phyloP scores from a whole-genome alignment of 2,888 invertebrate species.

The Sclerodermus sp. region DNA sequence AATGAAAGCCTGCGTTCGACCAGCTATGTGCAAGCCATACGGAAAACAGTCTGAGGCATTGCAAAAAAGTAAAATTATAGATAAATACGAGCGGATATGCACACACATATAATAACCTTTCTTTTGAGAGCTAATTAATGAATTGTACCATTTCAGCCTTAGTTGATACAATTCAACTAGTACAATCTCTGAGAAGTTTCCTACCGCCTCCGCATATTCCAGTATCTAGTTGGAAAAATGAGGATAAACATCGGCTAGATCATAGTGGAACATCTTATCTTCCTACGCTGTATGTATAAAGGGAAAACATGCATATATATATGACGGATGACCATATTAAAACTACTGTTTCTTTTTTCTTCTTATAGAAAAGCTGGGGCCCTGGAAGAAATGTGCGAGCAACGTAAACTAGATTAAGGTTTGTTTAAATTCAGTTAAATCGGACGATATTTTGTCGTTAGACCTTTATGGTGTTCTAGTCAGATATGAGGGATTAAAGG shows the following conservation, averaged over 20 bases:
- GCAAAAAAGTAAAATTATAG: conserved; percentile 71
- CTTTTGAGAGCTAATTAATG: conserved; percentile 4
- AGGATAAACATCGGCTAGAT: conserved; percentile 70
- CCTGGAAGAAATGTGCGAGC: conserved; percentile 51
- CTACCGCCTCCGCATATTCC: conserved; percentile 86
- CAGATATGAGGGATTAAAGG: conserved; percentile 30
- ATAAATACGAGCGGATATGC: no score
- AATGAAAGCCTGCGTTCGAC: conserved; percentile 85
- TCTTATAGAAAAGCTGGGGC: conserved; percentile 45
- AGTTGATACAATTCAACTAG: conserved; percentile 83
- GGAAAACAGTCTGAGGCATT: conserved; percentile 87
- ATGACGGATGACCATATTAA: not conserved
- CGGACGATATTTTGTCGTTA: conserved; percentile 30
- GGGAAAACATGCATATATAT: not conserved
- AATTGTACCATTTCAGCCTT: conserved; percentile 63
- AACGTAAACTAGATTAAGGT: conserved; percentile 51
- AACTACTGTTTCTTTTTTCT: no score
- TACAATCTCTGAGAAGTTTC: conserved; percentile 82
- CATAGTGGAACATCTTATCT: conserved; percentile 47
- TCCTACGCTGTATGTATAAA: conserved; percentile 44
- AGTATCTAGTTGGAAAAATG: conserved; percentile 88
- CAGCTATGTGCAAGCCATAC: conserved; percentile 89
- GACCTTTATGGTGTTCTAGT: conserved; percentile 51
- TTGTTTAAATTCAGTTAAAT: conserved; percentile 29
- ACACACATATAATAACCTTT: not conserved